A percentile compares a stretch with the other conserved stretches of the same genome.
Conservation (phyloP, 2,113 vertebrate genomes). For the Scatophagus argus region DNA sequence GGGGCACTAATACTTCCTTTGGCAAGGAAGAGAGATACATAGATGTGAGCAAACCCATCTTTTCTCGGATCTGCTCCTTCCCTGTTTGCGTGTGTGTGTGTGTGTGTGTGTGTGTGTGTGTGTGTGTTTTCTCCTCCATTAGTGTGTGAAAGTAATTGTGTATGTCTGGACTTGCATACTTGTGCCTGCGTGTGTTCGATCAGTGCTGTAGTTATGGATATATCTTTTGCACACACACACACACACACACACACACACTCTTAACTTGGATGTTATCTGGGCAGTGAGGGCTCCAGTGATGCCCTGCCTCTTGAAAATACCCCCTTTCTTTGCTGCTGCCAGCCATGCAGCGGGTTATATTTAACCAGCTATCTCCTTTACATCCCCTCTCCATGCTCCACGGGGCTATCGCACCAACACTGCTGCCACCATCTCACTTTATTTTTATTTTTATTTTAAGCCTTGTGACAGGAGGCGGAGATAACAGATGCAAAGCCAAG, state of each 20-base stretch:
- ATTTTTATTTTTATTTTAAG: conserved; percentile 85
- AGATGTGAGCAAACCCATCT: conserved; percentile 75
- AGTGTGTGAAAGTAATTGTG: conserved; percentile 36
- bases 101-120: conserved; percentile 36
- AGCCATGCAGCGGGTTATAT: conserved; percentile 84
- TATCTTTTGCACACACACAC: conserved; percentile 38
- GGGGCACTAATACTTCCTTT: conserved; percentile 79
- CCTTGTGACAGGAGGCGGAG: conserved; percentile 82
- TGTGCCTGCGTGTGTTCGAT: conserved; percentile 39
- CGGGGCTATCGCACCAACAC: conserved; percentile 79
- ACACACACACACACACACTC: conserved; percentile 32
- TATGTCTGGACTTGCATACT: conserved; percentile 19
- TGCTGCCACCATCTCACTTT: conserved; percentile 80
- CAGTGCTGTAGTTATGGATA: conserved; percentile 71
- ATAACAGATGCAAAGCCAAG: conserved; percentile 84
- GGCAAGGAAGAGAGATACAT: conserved; percentile 70
- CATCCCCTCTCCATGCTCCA: conserved; percentile 82
- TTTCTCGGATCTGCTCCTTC: conserved; percentile 54
- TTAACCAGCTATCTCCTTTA: conserved; percentile 85
- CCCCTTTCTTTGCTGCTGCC: conserved; percentile 82
- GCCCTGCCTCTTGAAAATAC: conserved; percentile 84
- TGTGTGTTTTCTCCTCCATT: conserved; percentile 55
- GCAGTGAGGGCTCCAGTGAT: conserved; percentile 81
- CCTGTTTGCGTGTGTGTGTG: conserved; percentile 12
- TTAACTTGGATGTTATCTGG: conserved; percentile 83